These are phyloP conservation scores for Nudaria mundana DNA, from an alignment of 2,888 invertebrate genomes.

Conservation along the genomic window DNA sequence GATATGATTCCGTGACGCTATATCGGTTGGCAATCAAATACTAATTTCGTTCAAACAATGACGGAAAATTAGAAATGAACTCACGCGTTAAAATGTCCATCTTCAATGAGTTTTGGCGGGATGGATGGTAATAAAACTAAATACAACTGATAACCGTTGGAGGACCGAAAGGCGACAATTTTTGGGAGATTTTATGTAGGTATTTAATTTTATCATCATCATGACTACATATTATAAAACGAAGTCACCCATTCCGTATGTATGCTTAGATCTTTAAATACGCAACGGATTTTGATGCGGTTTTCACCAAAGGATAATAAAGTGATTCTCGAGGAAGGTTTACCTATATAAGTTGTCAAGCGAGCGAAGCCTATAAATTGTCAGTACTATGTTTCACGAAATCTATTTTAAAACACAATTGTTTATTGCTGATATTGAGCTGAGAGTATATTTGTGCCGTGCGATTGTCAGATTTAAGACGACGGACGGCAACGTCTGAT, in stretches of 20 bases:
- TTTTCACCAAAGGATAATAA: no score
- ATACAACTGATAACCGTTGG: constrained; percentile 42
- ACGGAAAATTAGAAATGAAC: constrained; percentile 67
- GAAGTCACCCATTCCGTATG: constrained; percentile 29
- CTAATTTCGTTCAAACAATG: constrained; percentile 65
- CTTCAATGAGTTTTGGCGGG: constrained; percentile 34
- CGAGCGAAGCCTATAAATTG: no score
- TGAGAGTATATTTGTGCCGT: no score
- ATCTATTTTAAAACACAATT: constrained; percentile 33
- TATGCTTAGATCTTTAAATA: constrained; percentile 27
- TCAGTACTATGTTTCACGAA: constrained; percentile 34
- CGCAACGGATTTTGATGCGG: no score
- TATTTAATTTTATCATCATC: no score
- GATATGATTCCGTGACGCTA: constrained; percentile 6
- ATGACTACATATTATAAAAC: no score
- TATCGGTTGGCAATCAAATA: constrained; percentile 59
- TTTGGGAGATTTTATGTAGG: constrained; percentile 32
- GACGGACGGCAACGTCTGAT: no score
- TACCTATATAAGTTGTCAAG: no score
- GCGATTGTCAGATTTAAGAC: no score
- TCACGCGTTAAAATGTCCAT: constrained; percentile 61
- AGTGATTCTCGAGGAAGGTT: no score
- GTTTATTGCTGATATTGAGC: constrained; percentile 30
- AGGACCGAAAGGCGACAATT: constrained; percentile 24
- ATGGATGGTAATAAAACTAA: constrained; percentile 44